Evolutionary conservation across 2,888 invertebrate species (phyloP), one percentile per base, ranked within the genome.

Genomic region (Pyrgus malvae): DNA sequence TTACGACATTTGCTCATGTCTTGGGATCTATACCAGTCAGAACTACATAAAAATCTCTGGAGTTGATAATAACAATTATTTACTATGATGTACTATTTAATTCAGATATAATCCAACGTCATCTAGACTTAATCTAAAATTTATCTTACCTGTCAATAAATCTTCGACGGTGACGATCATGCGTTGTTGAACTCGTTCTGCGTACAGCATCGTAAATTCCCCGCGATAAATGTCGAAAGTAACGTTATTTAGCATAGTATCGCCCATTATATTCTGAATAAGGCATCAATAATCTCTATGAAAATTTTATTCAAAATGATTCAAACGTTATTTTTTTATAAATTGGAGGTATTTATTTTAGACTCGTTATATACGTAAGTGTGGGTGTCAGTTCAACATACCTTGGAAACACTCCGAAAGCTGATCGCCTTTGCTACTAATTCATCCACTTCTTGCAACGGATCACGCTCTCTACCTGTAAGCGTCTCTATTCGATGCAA

Each of bases 211-310:
- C 0, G 81, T 80, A 53, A 71, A 84, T 59, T 89, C 88, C 0
- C 82, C 78, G 1, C 88, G 78, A 56, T 83, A 88, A 2, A 87
- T 74, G 53, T 89, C 86, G 25, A 88, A 64, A 0, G 80, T 81
- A 0, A 85, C 31, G 8, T 83, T 65, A 2, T 60, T 68, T 3
- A 88, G 45, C 0, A 84, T 59, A 0, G 65, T 59, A 0, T 60
- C 63, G 0, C 71, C 72, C 88, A 88, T 86, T 14, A 80, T 76
- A 25, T 64, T 76, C 87, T 87, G 61, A 14, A 61, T 37, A 27
- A n/a, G n/a, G n/a, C n/a, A n/a, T n/a, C n/a, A n/a, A n/a, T n/a
- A n/a, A n/a, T n/a, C n/a, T n/a, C n/a, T n/a, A n/a, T n/a, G n/a
- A n/a, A n/a, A n/a, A n/a, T n/a, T n/a, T n/a, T n/a, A n/a, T n/a